A percentile compares a stretch with the other conserved stretches of the same genome.
phyloP scores from a whole-genome alignment of 2,113 vertebrate genomes.

The Gymnarchus niloticus region DNA sequence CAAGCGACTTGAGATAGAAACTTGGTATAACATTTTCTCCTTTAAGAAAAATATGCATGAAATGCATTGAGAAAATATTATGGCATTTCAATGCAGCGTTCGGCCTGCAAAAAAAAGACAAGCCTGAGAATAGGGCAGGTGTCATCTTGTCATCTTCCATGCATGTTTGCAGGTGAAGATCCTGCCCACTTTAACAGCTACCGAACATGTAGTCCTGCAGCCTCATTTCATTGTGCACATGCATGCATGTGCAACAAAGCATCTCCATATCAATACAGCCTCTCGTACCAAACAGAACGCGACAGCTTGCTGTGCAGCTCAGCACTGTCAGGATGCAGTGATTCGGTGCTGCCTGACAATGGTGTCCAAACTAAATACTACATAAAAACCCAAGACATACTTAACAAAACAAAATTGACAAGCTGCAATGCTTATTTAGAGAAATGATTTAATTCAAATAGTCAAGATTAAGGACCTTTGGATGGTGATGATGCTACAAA shows the following conservation, averaged over 20 bases:
- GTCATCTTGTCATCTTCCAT: not conserved
- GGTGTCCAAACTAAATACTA: not conserved
- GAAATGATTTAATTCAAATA: not conserved
- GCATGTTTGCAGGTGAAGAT: not conserved
- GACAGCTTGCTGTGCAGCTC: not conserved
- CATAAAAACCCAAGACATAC: not conserved
- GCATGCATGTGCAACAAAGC: not conserved
- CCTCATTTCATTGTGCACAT: not conserved
- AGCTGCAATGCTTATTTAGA: not conserved
- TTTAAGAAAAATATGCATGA: too few species aligned
- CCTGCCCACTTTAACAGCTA: not conserved
- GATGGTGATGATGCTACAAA: not conserved
- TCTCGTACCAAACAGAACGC: not conserved
- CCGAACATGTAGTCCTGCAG: too few species aligned
- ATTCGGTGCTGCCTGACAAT: not conserved
- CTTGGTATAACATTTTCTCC: not conserved
- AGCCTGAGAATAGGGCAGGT: not conserved
- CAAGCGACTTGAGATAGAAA: not conserved
- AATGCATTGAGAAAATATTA: not conserved
- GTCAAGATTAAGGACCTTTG: not conserved
- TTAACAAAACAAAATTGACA: not conserved
- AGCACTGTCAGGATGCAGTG: not conserved
- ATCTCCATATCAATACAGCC: not conserved
- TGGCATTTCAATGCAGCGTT: not conserved
- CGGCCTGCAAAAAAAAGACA: not conserved